A percentile compares a stretch with the other conserved stretches of the same genome.
phyloP scores from a whole-genome alignment of 2,888 invertebrate genomes.

The Drosophila peninsularis region DNA sequence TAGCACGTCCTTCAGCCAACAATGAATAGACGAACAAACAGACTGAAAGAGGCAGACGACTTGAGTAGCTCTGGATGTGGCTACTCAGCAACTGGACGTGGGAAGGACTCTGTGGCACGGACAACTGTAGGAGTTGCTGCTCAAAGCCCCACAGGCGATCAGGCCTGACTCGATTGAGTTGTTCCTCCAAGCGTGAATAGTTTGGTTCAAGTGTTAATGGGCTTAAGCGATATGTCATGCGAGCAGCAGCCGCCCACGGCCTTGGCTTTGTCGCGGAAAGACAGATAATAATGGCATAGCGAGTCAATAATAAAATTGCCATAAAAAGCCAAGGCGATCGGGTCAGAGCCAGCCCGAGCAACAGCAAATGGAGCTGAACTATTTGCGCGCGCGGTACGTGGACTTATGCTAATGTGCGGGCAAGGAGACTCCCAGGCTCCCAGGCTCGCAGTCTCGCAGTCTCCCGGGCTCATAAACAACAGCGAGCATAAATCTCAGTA shows the following conservation, averaged over 20 bases:
- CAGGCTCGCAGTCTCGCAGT: neutral
- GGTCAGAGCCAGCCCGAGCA: neutral
- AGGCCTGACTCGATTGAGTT: neutral
- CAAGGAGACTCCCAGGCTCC: neutral
- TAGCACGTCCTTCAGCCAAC: neutral
- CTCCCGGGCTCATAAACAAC: slow-evolving; percentile 47
- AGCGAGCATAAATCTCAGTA: slow-evolving; percentile 67
- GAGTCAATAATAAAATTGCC: slow-evolving; percentile 22
- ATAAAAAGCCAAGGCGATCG: slow-evolving; percentile 26
- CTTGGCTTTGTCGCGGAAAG: neutral
- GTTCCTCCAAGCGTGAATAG: neutral
- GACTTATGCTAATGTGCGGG: slow-evolving; percentile 56
- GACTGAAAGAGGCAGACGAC: neutral
- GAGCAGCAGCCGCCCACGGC: neutral
- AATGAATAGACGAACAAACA: neutral
- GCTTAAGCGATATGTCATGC: neutral
- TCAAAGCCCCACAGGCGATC: neutral
- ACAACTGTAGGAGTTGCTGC: neutral
- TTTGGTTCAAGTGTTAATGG: neutral
- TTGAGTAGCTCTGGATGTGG: neutral
- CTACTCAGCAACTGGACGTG: too few species aligned
- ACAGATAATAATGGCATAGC: slow-evolving; percentile 14
- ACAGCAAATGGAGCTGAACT: slow-evolving; percentile 19
- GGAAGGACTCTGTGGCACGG: neutral
- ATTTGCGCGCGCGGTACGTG: slow-evolving; percentile 30